Evolutionary conservation across 2,797 vertebrate genomes (phyloP), one percentile per base, ranked within the genome.

Genomic region (Poeciliopsis gracilis): DNA sequence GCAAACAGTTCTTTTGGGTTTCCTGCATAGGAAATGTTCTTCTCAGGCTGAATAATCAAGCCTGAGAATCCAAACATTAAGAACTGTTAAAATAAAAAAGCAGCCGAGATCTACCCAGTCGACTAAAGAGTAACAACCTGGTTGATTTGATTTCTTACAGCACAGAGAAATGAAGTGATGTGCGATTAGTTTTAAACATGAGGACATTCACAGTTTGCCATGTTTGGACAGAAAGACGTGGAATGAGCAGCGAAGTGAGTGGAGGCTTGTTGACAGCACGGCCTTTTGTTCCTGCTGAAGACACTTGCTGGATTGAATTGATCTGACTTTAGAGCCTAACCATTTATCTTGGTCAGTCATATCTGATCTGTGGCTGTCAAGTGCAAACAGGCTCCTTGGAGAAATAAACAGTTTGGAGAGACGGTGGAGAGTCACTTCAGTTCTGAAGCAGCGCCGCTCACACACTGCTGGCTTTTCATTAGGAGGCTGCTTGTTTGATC

Each of bases 331-430:
- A 73, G 76, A 92, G 89, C 89, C 88, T 66, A 79, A 81, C 79
- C 93, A 82, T 91, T 75, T 92, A 94, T 89, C 79, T 86, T 88
- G 80, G 30, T 94, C 92, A 94, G 85, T 96, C 93, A 90, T 86
- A 86, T 95, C 95, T 94, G 93, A 91, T 90, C 88, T 91, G 86
- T 81, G 85, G 89, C 90, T 91, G 93, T 93, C 91, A 89, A 86
- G 82, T 77, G 77, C 46, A 91, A 90, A 88, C 76, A 38, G 75
- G 75, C 85, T 87, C 81, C 86, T 88, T 63, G 1, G 83, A 91
- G 89, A 86, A 89, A 92, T 85, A 84, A 88, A 89, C 78, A 70
- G 87, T 81, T 86, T 33, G 73, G 81, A 83, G 84, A 87, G 79
- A 59, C 41, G 16, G 73, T 38, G 74, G 84, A 72, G 77, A 75